Base-by-base conservation (phyloP, 2,113 vertebrate genomes). In the Syngnathus typhle region DNA sequence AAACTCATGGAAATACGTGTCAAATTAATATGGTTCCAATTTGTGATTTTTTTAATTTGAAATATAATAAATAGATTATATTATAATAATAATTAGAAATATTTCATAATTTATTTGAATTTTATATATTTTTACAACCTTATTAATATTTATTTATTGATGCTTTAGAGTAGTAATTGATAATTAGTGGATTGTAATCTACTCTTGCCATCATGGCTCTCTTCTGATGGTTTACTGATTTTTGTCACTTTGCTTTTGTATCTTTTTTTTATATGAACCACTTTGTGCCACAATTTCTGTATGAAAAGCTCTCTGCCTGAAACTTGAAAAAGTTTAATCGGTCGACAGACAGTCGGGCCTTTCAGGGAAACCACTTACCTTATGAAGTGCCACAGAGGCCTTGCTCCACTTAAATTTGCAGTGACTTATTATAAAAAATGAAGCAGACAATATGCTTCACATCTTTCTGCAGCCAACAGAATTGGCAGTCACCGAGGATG, bases 401-500 rank as follows among this genome's bases (percentile, higher is more conserved):
- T 21, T 2, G 52, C 18, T 73, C 23, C 5, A 62, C 3, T 61
- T 46, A 32, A 43, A 62, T 73, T 51, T 70, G 15, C 44, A 43
- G 23, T 64, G 49, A 18, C 37, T 27, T 36, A 59, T 36, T 67
- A 52, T 32, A 52, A 47, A 54, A 13, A 23, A 8, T 41, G 32
- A 56, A 16, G 13, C 9, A 69, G 37, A 23, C 39, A 39, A 66
- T 64, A 11, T 2, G 18, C n/a, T 59, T 59, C 13, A n/a, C 21
- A 51, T 18, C 36, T 60, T 78, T 73, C 11, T 66, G 56, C 10
- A 52, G 59, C 60, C 55, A 65, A 68, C 13, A 51, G 13, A 69
- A 64, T 67, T 70, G 64, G 39, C 58, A 43, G 12, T 56, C 41
- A 6, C 59, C 13, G 37, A 65, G 68, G 36, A 11, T 64, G 38